Base-by-base conservation (phyloP, 2,797 vertebrate genomes). In the Chelon auratus region DNA sequence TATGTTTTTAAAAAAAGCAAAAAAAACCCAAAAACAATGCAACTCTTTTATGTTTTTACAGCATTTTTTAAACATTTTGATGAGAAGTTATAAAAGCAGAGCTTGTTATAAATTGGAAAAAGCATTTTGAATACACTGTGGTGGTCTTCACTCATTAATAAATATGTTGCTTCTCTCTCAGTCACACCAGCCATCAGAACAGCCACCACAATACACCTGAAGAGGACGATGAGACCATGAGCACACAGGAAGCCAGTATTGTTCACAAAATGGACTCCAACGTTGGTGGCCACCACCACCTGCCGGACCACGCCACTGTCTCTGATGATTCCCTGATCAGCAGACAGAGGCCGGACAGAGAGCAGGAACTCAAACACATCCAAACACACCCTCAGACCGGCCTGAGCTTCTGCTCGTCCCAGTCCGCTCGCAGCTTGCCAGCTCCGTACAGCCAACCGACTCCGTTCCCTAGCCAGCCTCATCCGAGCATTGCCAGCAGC, bases 181-280 rank as follows among this genome's bases (percentile, higher is more conserved):
- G 86, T 72, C 78, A 80, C 59, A 26, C 65, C 78, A 79, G 68
- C 43, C 72, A 71, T 40, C 77, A 80, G 73, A 73, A 65, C 74
- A 69, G 67, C 37, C 81, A 62, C 11, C 61, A 61, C 51, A 95
- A 94, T 80, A 87, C 89, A 0, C 94, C 94, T 0, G 92, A 95
- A 64, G 94, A 95, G 82, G 92, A 95, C 59, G 93, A 94, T 83
- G 93, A 95, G 72, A 94, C 91, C 66, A 92, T 95, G 93, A 94
- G 87, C 79, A 72, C 73, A 20, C 58, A 26, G 55, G 55, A 86
- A 15, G 63, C 81, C 42, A 37, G 33, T 5, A 10, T 30, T 1
- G 50, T 43, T 40, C 51, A 20, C 20, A 57, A 65, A 24, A 24
- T 0, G 1, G 33, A 52, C 61, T 13, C 77, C 20, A 2, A 9